phyloP scores from a whole-genome alignment of 2,113 vertebrate species.

The Upupa epops region DNA sequence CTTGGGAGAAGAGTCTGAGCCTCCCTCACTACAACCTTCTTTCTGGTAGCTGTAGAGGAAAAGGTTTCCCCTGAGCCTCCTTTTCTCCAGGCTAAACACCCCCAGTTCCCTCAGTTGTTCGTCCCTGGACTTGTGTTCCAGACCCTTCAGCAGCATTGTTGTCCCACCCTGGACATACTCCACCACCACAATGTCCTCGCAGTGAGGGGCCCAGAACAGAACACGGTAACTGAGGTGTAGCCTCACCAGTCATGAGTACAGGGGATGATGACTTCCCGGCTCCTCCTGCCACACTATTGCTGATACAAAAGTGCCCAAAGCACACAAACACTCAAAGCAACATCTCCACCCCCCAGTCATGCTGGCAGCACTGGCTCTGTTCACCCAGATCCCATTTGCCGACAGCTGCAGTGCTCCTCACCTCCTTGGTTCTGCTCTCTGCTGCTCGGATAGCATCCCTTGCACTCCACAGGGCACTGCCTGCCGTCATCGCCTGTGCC shows the following conservation, averaged over 20 bases:
- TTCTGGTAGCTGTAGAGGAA: neutral
- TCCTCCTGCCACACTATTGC: neutral
- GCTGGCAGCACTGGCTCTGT: accelerated
- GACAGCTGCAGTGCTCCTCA: neutral
- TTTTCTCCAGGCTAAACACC: neutral
- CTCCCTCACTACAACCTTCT: neutral
- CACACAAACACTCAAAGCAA: neutral
- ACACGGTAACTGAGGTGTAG: accelerated
- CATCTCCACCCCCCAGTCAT: accelerated
- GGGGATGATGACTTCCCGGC: accelerated
- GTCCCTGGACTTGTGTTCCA: no score
- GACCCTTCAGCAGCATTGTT: no score
- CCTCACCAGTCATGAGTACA: neutral
- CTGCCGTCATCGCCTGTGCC: conserved; percentile 60
- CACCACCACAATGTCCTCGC: no score
- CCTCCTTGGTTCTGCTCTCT: conserved; percentile 55
- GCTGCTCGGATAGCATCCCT: conserved; percentile 65
- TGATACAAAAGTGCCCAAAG: neutral
- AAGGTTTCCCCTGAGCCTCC: neutral
- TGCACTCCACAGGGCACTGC: conserved; percentile 57
- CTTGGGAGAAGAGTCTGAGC: neutral
- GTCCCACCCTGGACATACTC: no score
- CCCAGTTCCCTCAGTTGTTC: neutral
- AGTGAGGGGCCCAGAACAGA: neutral
- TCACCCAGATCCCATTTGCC: accelerated